Evolutionary conservation across 1,140 invertebrate genomes (phyloP).

Genomic region (Epicauta chinensis): DNA sequence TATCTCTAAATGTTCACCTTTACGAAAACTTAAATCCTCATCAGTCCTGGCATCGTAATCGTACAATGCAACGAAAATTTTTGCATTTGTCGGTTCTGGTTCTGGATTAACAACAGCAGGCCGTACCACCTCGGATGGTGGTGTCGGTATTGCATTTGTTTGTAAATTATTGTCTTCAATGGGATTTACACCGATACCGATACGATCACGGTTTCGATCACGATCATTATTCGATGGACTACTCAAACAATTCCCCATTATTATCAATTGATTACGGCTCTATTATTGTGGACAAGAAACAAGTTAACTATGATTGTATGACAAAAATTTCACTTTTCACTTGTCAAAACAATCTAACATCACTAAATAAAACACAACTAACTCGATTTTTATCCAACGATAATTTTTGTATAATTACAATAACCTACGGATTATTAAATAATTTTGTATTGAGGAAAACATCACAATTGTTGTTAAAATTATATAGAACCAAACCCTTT

Average conservation of each 20-base stretch:
- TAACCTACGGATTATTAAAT: neutral
- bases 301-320: too few relatives aligned
- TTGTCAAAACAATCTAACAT: conserved; percentile 22
- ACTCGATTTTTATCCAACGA: conserved; percentile 6
- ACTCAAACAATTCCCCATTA: conserved; percentile 69
- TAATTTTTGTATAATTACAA: neutral
- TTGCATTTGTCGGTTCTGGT: conserved; percentile 60
- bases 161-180: conserved; percentile 55
- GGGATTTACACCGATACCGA: conserved; percentile 32
- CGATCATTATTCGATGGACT: conserved; percentile 57
- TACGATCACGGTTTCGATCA: conserved; percentile 49
- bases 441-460: too few relatives aligned
- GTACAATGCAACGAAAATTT: conserved; percentile 95
- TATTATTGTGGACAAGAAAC: too few relatives aligned
- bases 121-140: conserved; percentile 55
- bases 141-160: conserved; percentile 57
- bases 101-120: conserved; percentile 55
- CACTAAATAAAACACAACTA: neutral
- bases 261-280: conserved; percentile 13
- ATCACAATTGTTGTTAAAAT: too few relatives aligned
- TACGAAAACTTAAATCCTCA: conserved; percentile 96
- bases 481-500: too few relatives aligned
- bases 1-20: conserved; percentile 97
- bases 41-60: conserved; percentile 99
- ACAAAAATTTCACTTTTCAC: conserved; percentile 10